Base-by-base conservation (phyloP, 2,113 vertebrate genomes). In the Xiphophorus couchianus region DNA sequence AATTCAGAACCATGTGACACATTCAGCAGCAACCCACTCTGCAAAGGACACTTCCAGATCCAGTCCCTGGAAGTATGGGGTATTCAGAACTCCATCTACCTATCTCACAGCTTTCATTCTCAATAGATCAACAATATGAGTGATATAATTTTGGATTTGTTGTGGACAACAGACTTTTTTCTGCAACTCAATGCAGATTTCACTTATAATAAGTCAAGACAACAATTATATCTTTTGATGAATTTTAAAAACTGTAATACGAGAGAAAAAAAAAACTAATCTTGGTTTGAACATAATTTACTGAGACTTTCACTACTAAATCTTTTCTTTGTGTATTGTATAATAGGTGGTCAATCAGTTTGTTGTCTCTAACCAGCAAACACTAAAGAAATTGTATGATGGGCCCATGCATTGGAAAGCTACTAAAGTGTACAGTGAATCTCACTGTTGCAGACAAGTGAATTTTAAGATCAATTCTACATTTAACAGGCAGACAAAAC, bases 1-100 rank as follows among this genome's bases (percentile, higher is more conserved):
- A 90, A 0, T 84, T 95, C 95, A 0, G 94, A 95, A 78, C 76
- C 7, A 60, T 96, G 96, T 17, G 94, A 96, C 84, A 96, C 95
- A 3, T 97, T 96, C 7, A 93, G 95, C 82, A 97, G 95, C 84
- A 89, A 84, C n/a, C 94, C 94, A 0, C 95, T 96, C 64, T 96
- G 95, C 89, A 94, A 89, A 76, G 90, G 94, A 78, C 81, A 90
- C 80, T 97, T 97, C 90, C 94, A 93, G 87, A 95, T 97, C 85
- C 96, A 96, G 80, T 89, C 91, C 6, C 48, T 97, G 78, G 96
- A 97, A 74, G 95, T 93, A 17, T 97, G 96, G 95, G 95, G 96
- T 65, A 94, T 96, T 35, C 95, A 95, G 37, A 94, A 92, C 84
- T 89, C 84, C 1, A 68, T 90, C 69, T 88, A 81, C 29, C 37